Percentiles rank a stretch among this genome's conserved stretches.
Evolutionary conservation across 2,113 vertebrate genomes (phyloP).

Genomic region (Mesoclemmys tuberculata): DNA sequence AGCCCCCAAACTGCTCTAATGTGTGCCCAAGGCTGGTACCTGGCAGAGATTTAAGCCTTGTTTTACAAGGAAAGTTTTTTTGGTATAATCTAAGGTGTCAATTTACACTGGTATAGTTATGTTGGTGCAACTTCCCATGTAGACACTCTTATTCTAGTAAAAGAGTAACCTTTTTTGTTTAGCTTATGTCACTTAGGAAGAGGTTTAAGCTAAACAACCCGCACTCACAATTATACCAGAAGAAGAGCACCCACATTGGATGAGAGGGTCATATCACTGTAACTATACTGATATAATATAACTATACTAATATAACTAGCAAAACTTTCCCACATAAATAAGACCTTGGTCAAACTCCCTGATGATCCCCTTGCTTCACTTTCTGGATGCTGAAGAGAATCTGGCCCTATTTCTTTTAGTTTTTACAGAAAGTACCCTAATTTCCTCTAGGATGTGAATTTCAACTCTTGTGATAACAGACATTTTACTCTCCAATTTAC

Average conservation of each 20-base stretch:
- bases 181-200: background rate
- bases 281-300: background rate
- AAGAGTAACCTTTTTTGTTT: too few relatives aligned
- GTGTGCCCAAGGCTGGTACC: too few relatives aligned
- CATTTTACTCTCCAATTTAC: background rate
- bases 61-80: too few relatives aligned
- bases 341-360: background rate
- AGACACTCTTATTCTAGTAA: too few relatives aligned
- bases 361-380: background rate
- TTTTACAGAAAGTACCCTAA: background rate
- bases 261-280: too few relatives aligned
- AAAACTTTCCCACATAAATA: background rate
- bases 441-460: conserved; percentile 7
- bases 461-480: background rate
- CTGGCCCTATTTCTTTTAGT: background rate
- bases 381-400: background rate
- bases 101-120: too few relatives aligned
- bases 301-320: background rate
- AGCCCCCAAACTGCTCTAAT: too few relatives aligned
- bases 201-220: background rate
- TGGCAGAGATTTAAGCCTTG: too few relatives aligned
- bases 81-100: too few relatives aligned
- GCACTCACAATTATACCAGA: background rate
- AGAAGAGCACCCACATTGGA: background rate
- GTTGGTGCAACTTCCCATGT: too few relatives aligned